Conservation (phyloP, 2,113 vertebrate species). For the Ia io region DNA sequence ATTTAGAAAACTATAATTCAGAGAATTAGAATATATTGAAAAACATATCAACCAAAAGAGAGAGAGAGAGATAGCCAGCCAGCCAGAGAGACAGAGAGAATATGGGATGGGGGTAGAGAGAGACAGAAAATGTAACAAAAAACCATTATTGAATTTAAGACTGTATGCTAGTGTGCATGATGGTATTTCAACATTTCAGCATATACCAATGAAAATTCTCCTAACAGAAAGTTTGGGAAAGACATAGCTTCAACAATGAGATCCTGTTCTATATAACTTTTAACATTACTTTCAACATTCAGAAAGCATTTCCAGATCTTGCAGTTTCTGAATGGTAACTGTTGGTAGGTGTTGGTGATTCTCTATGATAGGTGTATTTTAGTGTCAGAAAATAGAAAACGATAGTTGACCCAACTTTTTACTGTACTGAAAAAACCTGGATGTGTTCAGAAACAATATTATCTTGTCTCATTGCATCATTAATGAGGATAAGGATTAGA, state of each 20-base stretch:
- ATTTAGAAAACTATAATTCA: background rate
- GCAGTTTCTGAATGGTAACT: background rate
- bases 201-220: background rate
- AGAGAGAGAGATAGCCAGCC: too few relatives aligned
- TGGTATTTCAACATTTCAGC: background rate
- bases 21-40: constrained; percentile 7
- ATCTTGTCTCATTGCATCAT: background rate
- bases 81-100: background rate
- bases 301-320: constrained; percentile 17
- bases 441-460: background rate
- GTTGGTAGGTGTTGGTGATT: background rate
- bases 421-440: background rate
- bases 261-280: background rate
- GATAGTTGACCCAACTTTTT: background rate
- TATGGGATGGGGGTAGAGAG: background rate
- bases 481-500: background rate
- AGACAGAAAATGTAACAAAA: background rate
- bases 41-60: background rate
- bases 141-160: background rate
- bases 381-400: background rate
- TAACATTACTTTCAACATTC: background rate
- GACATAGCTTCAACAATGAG: background rate
- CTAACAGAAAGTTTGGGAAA: background rate
- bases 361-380: background rate
- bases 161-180: background rate